Evolutionary conservation across 2,113 vertebrate species (phyloP), one percentile per base, ranked within the genome.

Genomic region (Octodon degus): DNA sequence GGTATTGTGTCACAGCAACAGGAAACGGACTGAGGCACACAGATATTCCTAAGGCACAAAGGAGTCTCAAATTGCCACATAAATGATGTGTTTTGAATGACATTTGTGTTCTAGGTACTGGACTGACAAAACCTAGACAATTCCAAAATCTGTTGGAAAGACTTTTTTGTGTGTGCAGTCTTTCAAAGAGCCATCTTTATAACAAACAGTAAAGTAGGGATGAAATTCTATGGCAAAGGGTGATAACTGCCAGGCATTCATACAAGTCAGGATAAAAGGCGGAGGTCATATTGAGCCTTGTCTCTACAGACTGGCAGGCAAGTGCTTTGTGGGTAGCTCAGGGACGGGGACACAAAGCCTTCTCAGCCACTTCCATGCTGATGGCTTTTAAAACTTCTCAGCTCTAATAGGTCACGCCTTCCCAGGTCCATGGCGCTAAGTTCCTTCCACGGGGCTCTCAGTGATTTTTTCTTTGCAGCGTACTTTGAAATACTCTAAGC

Each of bases 131-230:
- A 37, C 22, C 37, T 53, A 40, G 43, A 93, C 94, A 86, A 89
- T 86, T 30, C 8, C 40, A 70, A 40, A 79, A 80, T 70, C 13
- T 53, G 62, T 68, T 62, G 8, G 67, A 58, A 95, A 79, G 14
- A 92, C 84, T 86, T 83, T 94, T 62, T 12, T 19, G 55, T 19
- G 16, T 88, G 12, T 43, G 84, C 89, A 37, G 7, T 74, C 25
- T 89, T 94, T 96, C 27, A 96, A 77, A 81, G 2, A 90, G 8
- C 6, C 37, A 74, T 25, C n/a, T 85, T 85, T 43, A 63, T 63
- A 25, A 25, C 72, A 25, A 43, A 90, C 30, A 63, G 30, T 89
- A 83, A 94, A 34, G 7, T 37, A 85, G 16, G 67, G 43, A n/a
- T 91, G n/a, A 40, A 91, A 80, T 82, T 55, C 50, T 30, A 34